Conservation (phyloP, 2,797 vertebrate species). For the Pogoniulus pusillus region DNA sequence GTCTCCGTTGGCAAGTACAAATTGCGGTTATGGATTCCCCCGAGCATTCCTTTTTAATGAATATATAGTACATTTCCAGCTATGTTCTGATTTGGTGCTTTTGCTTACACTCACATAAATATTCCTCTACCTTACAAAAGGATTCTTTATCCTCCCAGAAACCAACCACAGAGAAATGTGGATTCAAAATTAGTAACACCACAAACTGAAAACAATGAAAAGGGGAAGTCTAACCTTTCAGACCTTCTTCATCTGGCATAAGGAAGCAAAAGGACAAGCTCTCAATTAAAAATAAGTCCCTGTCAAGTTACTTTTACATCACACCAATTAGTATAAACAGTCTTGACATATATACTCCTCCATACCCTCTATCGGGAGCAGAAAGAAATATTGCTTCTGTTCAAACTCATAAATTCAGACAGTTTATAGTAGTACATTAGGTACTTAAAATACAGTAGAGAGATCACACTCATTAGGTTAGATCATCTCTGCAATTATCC, state of each 20-base stretch:
- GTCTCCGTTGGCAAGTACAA: background rate
- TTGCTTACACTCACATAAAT: background rate
- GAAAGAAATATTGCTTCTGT: conserved; percentile 46
- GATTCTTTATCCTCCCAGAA: background rate
- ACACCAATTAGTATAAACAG: conserved; percentile 37
- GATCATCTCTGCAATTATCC: background rate
- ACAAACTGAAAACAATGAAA: background rate
- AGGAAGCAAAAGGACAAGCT: conserved; percentile 23
- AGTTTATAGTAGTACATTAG: conserved; percentile 19
- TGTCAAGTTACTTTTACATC: conserved; percentile 37
- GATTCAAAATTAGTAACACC: background rate
- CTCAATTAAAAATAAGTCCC: conserved; percentile 47
- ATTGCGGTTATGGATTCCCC: background rate
- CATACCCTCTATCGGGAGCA: background rate
- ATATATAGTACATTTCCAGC: background rate
- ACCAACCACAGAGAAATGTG: background rate
- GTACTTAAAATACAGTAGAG: conserved; percentile 33
- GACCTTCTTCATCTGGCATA: background rate
- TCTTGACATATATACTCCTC: conserved; percentile 41
- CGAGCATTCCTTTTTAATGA: background rate
- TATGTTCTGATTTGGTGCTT: background rate
- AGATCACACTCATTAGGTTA: conserved; percentile 35
- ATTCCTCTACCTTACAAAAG: background rate
- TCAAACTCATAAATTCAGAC: conserved; percentile 41
- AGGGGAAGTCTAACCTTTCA: background rate